Conservation (phyloP, 1,140 invertebrate genomes). For the Drosophila sulfurigaster region DNA sequence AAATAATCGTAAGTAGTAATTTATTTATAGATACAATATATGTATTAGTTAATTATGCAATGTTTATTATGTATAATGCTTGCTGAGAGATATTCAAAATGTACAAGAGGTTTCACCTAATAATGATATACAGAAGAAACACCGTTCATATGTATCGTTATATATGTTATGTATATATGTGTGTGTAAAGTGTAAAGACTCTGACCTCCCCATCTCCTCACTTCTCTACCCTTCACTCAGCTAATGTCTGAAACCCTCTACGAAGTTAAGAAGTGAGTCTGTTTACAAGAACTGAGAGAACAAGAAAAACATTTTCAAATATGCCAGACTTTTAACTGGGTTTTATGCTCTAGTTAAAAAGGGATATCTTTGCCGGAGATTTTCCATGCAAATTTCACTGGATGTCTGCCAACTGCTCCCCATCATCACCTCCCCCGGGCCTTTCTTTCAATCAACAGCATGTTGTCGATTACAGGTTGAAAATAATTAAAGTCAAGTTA, state of each 20-base stretch:
- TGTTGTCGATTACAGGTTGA: slow-evolving; percentile 36
- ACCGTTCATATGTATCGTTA: slow-evolving; percentile 38
- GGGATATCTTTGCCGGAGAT: slow-evolving; percentile 26
- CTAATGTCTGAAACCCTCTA: not conserved
- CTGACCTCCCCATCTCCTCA: slow-evolving; percentile 17
- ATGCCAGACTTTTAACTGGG: slow-evolving; percentile 38
- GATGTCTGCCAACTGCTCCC: not conserved
- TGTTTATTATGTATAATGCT: slow-evolving; percentile 51
- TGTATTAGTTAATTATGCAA: slow-evolving; percentile 27
- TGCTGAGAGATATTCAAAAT: slow-evolving; percentile 57
- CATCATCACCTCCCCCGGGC: not conserved
- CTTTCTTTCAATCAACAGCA: too few species aligned
- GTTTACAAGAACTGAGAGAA: slow-evolving; percentile 24
- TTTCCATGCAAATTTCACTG: slow-evolving; percentile 31
- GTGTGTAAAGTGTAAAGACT: slow-evolving; percentile 36
- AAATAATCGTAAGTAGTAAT: slow-evolving; percentile 41
- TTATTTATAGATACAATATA: slow-evolving; percentile 54
- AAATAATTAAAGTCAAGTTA: slow-evolving; percentile 48
- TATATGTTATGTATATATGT: slow-evolving; percentile 14
- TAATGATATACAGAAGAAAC: slow-evolving; percentile 50
- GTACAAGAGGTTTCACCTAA: slow-evolving; percentile 53
- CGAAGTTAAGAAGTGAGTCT: slow-evolving; percentile 23
- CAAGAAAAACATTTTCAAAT: slow-evolving; percentile 37
- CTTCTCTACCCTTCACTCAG: not conserved
- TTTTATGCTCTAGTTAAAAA: slow-evolving; percentile 28